phyloP scores from a whole-genome alignment of 2,797 vertebrate genomes.

The Schizopygopsis malacanthus region DNA sequence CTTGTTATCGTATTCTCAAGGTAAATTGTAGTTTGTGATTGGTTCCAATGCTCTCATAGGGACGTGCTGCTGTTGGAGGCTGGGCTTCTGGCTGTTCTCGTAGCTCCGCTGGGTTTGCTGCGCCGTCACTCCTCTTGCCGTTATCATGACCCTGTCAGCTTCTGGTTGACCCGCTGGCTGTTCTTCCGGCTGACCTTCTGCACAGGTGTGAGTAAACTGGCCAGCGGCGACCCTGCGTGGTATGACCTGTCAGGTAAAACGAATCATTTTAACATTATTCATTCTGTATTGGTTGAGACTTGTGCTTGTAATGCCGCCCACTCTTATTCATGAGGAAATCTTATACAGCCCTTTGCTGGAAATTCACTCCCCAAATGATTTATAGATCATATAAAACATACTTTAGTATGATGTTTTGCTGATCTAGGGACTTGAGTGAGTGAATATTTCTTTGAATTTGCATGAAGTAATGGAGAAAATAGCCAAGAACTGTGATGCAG shows the following conservation, averaged over 20 bases:
- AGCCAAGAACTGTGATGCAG: neutral
- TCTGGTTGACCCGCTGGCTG: constrained; percentile 87
- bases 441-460: neutral
- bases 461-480: neutral
- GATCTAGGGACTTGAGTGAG: neutral
- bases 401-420: neutral
- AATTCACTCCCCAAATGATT: neutral
- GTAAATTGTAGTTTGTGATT: neutral
- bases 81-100: constrained; percentile 80
- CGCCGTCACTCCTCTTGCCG: constrained; percentile 24
- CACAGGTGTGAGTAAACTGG: constrained; percentile 84
- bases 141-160: constrained; percentile 74
- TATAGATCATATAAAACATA: neutral
- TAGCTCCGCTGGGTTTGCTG: constrained; percentile 76
- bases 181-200: constrained; percentile 87
- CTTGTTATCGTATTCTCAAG: neutral
- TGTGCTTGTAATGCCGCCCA: neutral
- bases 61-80: constrained; percentile 84
- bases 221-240: constrained; percentile 84
- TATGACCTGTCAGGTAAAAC: constrained; percentile 84
- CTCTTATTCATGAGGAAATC: neutral
- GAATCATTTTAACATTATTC: neutral
- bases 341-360: neutral
- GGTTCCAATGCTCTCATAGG: constrained; percentile 67
- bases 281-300: neutral